Base-by-base conservation (phyloP, 2,113 vertebrate genomes). In the Lampris incognitus region DNA sequence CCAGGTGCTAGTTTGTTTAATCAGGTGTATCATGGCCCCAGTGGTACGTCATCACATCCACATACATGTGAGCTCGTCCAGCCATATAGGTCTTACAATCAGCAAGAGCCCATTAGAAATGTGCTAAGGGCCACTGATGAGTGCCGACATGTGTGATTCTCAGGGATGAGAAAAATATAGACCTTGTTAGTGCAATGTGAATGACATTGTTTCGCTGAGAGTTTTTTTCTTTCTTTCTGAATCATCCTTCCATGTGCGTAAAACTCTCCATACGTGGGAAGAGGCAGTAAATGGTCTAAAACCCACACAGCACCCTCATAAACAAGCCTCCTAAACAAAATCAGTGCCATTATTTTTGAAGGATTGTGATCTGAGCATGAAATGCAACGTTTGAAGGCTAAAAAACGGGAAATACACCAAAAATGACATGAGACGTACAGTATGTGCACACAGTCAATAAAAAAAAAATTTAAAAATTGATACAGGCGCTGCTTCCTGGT, bases 11-110 rank as follows among this genome's bases (percentile, higher is more conserved):
- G 24, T 66, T 64, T 91, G 85, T 88, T 89, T 86, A 74, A 78
- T 87, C 88, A 87, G 84, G 81, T 88, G 88, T 85, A 75, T 75
- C 84, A 82, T 78, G 80, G 68, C 66, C 86, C 83, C 77, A 72
- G 79, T 85, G 81, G 89, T 83, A 82, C 79, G 91, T 89, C 78
- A 86, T 79, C 85, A 85, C 90, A 66, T 91, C 82, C 66, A 68
- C 72, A 66, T 72, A 83, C 37, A 85, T 87, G 89, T 76, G 87
- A 87, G 88, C 89, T 80, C 83, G 79, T 90, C 60, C 60, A 42
- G 78, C 64, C 83, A 82, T 75, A 61, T 76, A 72, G 79, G 76
- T 81, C 9, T 49, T 36, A 59, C 60, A 42, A 79, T 64, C 81
- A 82, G 78, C 62, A 24, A 51, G 64, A 41, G 24, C 61, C 80